Evolutionary conservation across 2,888 invertebrate species (phyloP).

Genomic region (Ypsolopha scabrella): DNA sequence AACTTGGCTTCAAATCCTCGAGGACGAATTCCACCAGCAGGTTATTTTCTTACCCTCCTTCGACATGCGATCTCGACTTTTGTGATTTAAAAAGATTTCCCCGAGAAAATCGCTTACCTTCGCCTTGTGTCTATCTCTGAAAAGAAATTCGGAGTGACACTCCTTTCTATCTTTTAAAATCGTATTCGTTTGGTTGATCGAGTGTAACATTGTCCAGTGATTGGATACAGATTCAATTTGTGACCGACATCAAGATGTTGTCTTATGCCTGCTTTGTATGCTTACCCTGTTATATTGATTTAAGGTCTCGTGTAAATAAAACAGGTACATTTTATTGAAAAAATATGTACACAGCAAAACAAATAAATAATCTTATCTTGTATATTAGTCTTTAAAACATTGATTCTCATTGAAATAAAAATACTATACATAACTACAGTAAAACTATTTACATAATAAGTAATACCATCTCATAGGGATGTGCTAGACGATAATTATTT

Average conservation of each 20-base stretch:
- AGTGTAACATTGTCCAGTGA: background rate
- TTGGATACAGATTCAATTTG: too few relatives aligned
- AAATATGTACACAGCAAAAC: slow-evolving; percentile 71
- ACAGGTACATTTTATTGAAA: slow-evolving; percentile 71
- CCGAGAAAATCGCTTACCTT: slow-evolving; percentile 52
- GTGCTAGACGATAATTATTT: slow-evolving; percentile 44
- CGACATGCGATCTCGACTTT: slow-evolving; percentile 62
- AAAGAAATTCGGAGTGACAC: too few relatives aligned
- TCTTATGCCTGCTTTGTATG: too few relatives aligned
- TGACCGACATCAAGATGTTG: too few relatives aligned
- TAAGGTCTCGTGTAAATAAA: slow-evolving; percentile 36
- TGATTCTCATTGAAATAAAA: slow-evolving; percentile 68
- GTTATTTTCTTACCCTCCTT: slow-evolving; percentile 57
- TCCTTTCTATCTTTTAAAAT: slow-evolving; percentile 22
- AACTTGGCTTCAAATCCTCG: slow-evolving; percentile 58
- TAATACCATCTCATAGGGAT: slow-evolving; percentile 61
- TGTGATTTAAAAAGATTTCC: slow-evolving; percentile 67
- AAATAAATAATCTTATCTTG: slow-evolving; percentile 70
- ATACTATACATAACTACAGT: slow-evolving; percentile 67
- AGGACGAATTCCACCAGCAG: slow-evolving; percentile 51
- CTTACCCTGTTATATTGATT: too few relatives aligned
- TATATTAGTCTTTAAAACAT: slow-evolving; percentile 71
- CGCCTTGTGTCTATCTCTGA: too few relatives aligned
- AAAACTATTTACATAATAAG: slow-evolving; percentile 69
- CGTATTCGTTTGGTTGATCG: slow-evolving; percentile 1